Base-by-base conservation (phyloP, 2,797 vertebrate genomes). In the Sebastes trivittatus region DNA sequence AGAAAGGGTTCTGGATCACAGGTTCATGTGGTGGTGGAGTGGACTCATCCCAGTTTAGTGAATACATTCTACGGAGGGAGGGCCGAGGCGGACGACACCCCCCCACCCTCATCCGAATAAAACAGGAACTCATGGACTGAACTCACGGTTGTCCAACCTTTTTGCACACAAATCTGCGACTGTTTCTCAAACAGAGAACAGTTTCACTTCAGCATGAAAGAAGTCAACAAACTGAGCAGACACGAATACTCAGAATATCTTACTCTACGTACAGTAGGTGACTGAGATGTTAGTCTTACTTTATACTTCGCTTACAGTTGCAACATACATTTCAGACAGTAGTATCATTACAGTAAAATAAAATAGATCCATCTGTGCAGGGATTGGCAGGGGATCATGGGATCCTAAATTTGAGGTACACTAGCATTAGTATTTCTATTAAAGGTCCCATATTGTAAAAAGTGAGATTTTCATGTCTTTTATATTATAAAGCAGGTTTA, bases 21-120 rank as follows among this genome's bases (percentile, higher is more conserved):
- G 97, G 96, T 62, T 98, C 98, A 0, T 97, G 98, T 66, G 98
- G 98, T 7, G 98, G 97, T 70, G 98, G 98, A 4, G 97, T 97
- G 79, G 98, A 99, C 95, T 97, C 97, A 25, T 98, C 98, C 69
- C 97, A 98, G 94, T 99, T 99, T 94, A 98, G 96, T 77, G 97
- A 99, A 95, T 99, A 98, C 20, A 92, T 98, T 86, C 95, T 99
- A 66, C 95, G 95, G 77, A 93, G 98, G 91, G 97, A 97, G 87
- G 90, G 96, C 89, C 95, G 93, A 92, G 94, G 95, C 90, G 94
- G 95, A 78, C 95, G 90, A 84, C 95, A 93, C 0, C 94, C 93
- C 49, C 94, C 96, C 36, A 95, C 96, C 1, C 96, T 97, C 92
- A 95, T 97, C 93, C 95, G 92, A 85, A 96, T 98, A 95, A 99